These are phyloP conservation scores for roundworm (Caenorhabditis elegans) DNA, from an alignment of 1,140 invertebrate species.

Conservation along the genomic window DNA sequence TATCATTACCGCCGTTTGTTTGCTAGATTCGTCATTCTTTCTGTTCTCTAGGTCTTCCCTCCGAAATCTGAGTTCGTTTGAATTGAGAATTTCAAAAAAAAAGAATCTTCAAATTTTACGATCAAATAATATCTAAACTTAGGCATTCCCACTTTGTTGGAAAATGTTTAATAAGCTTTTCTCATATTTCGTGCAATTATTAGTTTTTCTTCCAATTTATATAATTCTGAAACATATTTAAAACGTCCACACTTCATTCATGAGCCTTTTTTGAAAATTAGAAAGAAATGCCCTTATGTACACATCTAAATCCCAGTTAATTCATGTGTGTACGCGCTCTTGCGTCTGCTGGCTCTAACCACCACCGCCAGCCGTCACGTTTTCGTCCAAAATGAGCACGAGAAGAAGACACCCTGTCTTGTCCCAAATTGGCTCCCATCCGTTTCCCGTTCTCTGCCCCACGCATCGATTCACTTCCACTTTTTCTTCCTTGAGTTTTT, in stretches of 20 bases:
- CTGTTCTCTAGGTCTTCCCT: no score
- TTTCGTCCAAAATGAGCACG: neutral
- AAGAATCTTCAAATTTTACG: no score
- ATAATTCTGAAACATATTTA: neutral
- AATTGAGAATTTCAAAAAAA: no score
- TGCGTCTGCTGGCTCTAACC: neutral
- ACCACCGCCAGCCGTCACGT: neutral
- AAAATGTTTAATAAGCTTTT: no score
- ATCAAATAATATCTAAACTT: no score
- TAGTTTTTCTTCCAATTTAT: neutral
- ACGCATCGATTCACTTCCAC: constrained; percentile 2
- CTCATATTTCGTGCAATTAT: no score
- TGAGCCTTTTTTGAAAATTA: neutral
- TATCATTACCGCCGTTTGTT: no score
- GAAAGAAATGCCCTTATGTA: neutral
- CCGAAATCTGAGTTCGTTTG: no score
- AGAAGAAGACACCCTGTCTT: neutral
- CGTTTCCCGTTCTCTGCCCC: no score
- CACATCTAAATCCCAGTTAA: constrained; percentile 11
- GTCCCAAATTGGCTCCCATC: constrained; percentile 20
- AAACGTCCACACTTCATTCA: neutral
- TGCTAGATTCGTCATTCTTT: no score
- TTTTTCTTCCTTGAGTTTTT: neutral
- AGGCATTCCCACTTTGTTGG: no score
- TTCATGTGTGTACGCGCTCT: neutral